A percentile compares a stretch with the other conserved stretches of the same genome.
These are phyloP conservation scores for Orchesella cincta DNA, from an alignment of 1,140 invertebrate species.

Conservation along the genomic window DNA sequence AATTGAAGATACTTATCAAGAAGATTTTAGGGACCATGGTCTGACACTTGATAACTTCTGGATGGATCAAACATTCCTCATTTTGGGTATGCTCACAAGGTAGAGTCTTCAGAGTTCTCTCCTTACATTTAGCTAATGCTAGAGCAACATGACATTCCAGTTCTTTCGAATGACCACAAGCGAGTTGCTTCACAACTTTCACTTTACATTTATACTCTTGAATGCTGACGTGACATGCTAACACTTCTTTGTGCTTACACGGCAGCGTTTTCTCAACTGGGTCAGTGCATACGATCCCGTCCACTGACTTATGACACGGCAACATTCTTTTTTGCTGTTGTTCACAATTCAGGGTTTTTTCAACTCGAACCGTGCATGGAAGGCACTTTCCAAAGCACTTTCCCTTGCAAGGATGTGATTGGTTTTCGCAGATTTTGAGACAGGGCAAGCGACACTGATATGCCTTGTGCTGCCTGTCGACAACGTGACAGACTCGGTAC, in stretches of 20 bases:
- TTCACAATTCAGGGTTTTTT: conserved; percentile 39
- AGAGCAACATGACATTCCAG: conserved; percentile 43
- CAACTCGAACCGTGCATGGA: conserved; percentile 19
- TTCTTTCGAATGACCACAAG: conserved; percentile 31
- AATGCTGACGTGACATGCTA: conserved; percentile 39
- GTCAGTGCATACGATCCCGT: conserved; percentile 36
- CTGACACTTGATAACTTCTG: conserved; percentile 40
- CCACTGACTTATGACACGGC: conserved; percentile 27
- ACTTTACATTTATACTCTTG: conserved; percentile 32
- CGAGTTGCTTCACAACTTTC: conserved; percentile 36
- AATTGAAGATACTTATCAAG: background rate
- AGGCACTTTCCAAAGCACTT: conserved; percentile 40
- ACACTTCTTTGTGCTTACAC: conserved; percentile 36
- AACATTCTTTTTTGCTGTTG: conserved; percentile 40
- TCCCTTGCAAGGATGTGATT: conserved; percentile 38
- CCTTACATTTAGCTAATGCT: conserved; percentile 35
- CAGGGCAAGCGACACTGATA: conserved; percentile 44
- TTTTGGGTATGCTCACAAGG: conserved; percentile 45
- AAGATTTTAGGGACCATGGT: conserved; percentile 31
- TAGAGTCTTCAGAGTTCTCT: conserved; percentile 27
- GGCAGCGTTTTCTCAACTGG: conserved; percentile 32
- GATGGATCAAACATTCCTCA: conserved; percentile 10
- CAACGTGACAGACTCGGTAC: conserved; percentile 51
- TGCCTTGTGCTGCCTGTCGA: conserved; percentile 46
- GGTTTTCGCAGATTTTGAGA: conserved; percentile 35